Evolutionary conservation across 2,888 invertebrate species (phyloP).

Genomic region (Phorcus lineatus): DNA sequence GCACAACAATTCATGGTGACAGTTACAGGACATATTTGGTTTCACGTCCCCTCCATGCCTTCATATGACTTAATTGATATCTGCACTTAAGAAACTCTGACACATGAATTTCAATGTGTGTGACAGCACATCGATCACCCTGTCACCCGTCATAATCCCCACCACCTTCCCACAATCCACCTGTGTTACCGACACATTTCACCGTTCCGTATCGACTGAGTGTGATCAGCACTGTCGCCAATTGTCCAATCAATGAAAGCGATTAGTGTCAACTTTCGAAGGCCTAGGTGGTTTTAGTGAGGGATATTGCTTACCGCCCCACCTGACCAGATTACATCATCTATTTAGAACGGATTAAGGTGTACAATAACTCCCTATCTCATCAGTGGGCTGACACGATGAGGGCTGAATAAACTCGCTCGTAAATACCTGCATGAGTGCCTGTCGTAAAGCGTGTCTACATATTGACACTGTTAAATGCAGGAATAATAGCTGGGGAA

Average conservation of each 20-base stretch:
- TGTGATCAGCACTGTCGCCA: background rate
- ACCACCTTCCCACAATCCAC: background rate
- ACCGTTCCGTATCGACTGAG: background rate
- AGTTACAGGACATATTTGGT: too few relatives aligned
- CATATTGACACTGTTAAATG: background rate
- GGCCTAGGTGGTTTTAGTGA: background rate
- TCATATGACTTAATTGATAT: too few relatives aligned
- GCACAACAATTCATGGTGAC: too few relatives aligned
- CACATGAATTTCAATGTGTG: background rate
- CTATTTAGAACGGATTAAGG: background rate
- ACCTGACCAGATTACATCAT: background rate
- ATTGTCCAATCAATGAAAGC: background rate
- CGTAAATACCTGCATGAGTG: background rate
- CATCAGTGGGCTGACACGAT: background rate
- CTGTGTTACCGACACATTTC: background rate
- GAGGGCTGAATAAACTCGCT: background rate
- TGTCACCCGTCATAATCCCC: slow-evolving; percentile 12
- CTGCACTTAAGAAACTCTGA: background rate
- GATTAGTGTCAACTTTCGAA: background rate
- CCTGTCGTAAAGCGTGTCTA: background rate
- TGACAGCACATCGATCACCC: background rate
- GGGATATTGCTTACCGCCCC: background rate
- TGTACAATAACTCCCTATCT: background rate
- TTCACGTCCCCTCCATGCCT: too few relatives aligned
- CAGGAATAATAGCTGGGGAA: background rate